Evolutionary conservation across 2,888 invertebrate genomes (phyloP).

Genomic region (Notodonta dromedarius): DNA sequence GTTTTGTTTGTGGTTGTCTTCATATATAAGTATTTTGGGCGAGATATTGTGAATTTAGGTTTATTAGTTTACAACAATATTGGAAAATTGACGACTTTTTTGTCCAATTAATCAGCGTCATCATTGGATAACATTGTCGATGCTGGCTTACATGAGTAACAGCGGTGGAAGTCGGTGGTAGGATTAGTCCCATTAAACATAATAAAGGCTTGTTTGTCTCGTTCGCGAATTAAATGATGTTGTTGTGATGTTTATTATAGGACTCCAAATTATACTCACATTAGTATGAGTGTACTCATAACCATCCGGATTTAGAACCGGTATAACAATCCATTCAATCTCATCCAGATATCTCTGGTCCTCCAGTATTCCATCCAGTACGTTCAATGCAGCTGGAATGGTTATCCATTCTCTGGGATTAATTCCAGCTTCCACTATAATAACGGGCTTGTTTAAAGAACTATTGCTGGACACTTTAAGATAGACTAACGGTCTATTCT

Average conservation of each 20-base stretch:
- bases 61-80: too few relatives aligned
- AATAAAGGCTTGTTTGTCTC: too few relatives aligned
- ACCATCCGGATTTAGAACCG: slow-evolving; percentile 89
- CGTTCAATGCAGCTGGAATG: slow-evolving; percentile 85
- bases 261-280: slow-evolving; percentile 59
- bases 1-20: too few relatives aligned
- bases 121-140: too few relatives aligned
- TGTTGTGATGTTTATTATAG: neutral
- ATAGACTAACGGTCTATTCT: slow-evolving; percentile 62
- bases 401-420: slow-evolving; percentile 90
- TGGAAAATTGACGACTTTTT: too few relatives aligned
- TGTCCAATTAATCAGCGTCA: too few relatives aligned
- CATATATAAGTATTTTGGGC: too few relatives aligned
- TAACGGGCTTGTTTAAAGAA: slow-evolving; percentile 69
- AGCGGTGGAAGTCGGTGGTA: too few relatives aligned
- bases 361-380: slow-evolving; percentile 84
- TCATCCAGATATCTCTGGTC: slow-evolving; percentile 75
- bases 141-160: too few relatives aligned
- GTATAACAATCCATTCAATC: slow-evolving; percentile 88
- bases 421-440: slow-evolving; percentile 85
- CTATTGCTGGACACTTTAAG: slow-evolving; percentile 73
- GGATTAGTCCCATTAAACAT: too few relatives aligned
- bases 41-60: too few relatives aligned
- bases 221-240: too few relatives aligned
- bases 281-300: slow-evolving; percentile 86